phyloP scores from a whole-genome alignment of 2,797 vertebrate genomes.

The Malurus splendens region DNA sequence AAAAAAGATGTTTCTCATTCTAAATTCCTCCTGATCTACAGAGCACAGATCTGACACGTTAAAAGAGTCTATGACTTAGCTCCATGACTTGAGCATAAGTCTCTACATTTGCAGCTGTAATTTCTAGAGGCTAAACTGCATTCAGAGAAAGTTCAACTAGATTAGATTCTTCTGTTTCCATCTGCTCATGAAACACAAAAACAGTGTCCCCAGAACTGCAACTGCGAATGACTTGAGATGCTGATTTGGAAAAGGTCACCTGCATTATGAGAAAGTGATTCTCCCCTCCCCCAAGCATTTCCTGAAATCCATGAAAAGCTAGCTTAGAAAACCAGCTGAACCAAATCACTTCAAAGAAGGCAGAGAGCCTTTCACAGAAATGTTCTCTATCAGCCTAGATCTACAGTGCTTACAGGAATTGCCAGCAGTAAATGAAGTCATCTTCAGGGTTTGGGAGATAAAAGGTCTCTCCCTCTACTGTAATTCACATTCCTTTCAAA shows the following conservation, averaged over 20 bases:
- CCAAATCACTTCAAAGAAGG: constrained; percentile 10
- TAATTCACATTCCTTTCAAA: neutral
- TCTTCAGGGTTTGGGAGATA: constrained; percentile 3
- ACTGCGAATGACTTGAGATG: neutral
- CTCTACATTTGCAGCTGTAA: neutral
- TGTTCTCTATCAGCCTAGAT: neutral
- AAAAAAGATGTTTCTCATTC: neutral
- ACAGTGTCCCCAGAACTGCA: neutral
- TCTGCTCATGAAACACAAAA: neutral
- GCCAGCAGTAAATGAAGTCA: constrained; percentile 14
- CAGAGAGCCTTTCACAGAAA: constrained; percentile 21
- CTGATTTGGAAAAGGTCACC: neutral
- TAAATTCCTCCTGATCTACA: neutral
- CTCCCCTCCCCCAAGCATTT: neutral
- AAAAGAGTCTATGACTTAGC: neutral
- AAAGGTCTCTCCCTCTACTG: neutral
- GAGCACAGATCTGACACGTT: neutral
- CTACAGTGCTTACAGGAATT: constrained; percentile 30
- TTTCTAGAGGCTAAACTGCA: neutral
- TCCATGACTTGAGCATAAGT: neutral
- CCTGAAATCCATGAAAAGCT: constrained; percentile 50
- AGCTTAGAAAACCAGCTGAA: constrained; percentile 33
- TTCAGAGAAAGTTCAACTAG: neutral
- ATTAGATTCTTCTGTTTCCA: neutral
- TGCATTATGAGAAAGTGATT: neutral